Evolutionary conservation across 2,888 invertebrate species (phyloP).

Genomic region (Dromius quadrimaculatus): DNA sequence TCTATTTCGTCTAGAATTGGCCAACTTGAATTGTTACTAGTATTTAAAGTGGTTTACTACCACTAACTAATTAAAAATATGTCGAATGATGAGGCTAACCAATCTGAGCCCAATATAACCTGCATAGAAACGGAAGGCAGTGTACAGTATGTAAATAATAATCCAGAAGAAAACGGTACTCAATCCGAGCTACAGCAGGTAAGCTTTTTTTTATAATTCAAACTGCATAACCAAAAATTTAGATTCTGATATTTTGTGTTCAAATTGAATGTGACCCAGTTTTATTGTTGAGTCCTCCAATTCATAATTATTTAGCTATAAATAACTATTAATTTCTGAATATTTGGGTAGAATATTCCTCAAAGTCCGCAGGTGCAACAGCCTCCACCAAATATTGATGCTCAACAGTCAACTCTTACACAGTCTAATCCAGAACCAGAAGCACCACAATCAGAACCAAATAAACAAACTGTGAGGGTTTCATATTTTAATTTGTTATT

Average conservation of each 20-base stretch:
- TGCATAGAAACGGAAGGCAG: constrained; percentile 31
- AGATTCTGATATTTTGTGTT: no score
- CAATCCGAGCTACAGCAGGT: constrained; percentile 62
- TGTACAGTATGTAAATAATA: constrained; percentile 62
- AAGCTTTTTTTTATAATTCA: no score
- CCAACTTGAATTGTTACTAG: no score
- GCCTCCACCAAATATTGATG: not conserved
- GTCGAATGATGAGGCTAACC: constrained; percentile 73
- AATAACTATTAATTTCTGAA: no score
- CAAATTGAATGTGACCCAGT: no score
- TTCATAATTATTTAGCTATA: no score
- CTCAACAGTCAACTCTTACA: not conserved
- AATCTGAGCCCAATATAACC: constrained; percentile 72
- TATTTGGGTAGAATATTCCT: no score
- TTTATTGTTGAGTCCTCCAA: no score
- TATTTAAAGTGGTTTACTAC: constrained; percentile 25
- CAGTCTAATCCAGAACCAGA: not conserved
- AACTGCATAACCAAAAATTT: not conserved
- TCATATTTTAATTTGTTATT: not conserved
- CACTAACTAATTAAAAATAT: constrained; percentile 66
- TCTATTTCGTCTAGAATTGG: no score
- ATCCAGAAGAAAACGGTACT: constrained; percentile 59
- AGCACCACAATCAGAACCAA: not conserved
- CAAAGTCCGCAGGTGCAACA: not conserved
- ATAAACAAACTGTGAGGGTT: not conserved